phyloP scores from a whole-genome alignment of 2,797 vertebrate genomes.

The Bovichtus variegatus region DNA sequence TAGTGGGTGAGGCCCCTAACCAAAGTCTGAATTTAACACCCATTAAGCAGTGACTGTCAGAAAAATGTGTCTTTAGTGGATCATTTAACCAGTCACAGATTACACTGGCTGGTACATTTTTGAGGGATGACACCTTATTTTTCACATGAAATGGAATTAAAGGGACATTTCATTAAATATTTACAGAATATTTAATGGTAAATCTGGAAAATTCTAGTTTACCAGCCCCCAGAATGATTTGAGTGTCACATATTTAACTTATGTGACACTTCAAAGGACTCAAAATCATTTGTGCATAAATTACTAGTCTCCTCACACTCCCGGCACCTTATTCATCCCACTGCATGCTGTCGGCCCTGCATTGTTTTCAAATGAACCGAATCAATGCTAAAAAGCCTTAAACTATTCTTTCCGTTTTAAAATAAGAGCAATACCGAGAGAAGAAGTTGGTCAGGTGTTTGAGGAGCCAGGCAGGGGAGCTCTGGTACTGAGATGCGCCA shows the following conservation, averaged over 20 bases:
- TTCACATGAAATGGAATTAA: slow-evolving; percentile 31
- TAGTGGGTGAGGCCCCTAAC: slow-evolving; percentile 13
- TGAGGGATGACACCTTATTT: not conserved
- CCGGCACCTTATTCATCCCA: not conserved
- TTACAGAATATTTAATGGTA: slow-evolving; percentile 13
- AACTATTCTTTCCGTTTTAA: not conserved
- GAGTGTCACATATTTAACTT: not conserved
- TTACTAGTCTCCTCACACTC: not conserved
- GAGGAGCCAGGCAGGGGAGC: slow-evolving; percentile 11
- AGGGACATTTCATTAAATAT: slow-evolving; percentile 27
- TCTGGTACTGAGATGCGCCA: slow-evolving; percentile 74
- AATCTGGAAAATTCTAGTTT: not conserved
- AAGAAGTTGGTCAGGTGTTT: slow-evolving; percentile 33
- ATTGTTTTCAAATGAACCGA: not conserved
- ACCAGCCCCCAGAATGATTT: not conserved
- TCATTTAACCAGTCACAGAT: slow-evolving; percentile 22
- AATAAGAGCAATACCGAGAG: not conserved
- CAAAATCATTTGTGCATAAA: not conserved
- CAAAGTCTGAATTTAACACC: slow-evolving; percentile 33
- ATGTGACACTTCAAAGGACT: not conserved
- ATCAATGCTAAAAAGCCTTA: fast-evolving
- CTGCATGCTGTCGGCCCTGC: not conserved
- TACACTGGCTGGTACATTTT: not conserved
- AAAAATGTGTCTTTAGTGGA: slow-evolving; percentile 27
- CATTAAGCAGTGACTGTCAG: slow-evolving; percentile 7